phyloP scores from a whole-genome alignment of 2,888 invertebrate species.

The Callimorpha dominula region DNA sequence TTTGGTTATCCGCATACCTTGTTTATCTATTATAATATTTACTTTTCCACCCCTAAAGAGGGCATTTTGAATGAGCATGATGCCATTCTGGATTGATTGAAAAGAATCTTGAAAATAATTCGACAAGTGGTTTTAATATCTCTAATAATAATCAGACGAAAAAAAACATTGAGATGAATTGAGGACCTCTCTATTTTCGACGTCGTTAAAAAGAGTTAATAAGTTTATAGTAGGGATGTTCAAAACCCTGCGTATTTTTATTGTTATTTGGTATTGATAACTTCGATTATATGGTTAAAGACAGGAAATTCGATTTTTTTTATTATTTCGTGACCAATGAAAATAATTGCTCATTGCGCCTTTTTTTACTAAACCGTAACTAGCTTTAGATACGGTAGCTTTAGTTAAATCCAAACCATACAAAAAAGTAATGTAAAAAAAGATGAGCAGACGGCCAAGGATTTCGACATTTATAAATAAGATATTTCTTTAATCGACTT shows the following conservation, averaged over 20 bases:
- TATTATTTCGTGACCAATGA: neutral
- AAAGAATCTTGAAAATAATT: too few species aligned
- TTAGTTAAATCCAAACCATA: neutral
- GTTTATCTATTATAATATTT: too few species aligned
- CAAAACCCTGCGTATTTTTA: neutral
- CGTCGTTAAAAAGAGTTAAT: too few species aligned
- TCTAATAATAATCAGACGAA: too few species aligned
- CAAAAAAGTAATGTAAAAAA: neutral
- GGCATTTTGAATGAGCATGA: too few species aligned
- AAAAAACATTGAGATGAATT: too few species aligned
- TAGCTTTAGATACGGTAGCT: neutral
- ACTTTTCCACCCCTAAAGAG: too few species aligned
- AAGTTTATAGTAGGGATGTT: neutral
- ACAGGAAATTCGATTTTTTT: neutral
- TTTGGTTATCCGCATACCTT: too few species aligned
- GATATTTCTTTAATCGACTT: neutral
- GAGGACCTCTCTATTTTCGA: too few species aligned
- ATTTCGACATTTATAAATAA: neutral
- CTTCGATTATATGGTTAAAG: slow-evolving; percentile 11
- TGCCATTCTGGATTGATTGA: too few species aligned
- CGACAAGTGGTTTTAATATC: too few species aligned
- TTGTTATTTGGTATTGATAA: slow-evolving; percentile 38
- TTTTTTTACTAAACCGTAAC: neutral
- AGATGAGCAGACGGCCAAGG: too few species aligned
- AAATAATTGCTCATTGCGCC: neutral